Percentiles rank a stretch among this genome's conserved stretches.
These are phyloP conservation scores for Globodera rostochiensis DNA, from an alignment of 1,140 invertebrate genomes.

Conservation along the genomic window DNA sequence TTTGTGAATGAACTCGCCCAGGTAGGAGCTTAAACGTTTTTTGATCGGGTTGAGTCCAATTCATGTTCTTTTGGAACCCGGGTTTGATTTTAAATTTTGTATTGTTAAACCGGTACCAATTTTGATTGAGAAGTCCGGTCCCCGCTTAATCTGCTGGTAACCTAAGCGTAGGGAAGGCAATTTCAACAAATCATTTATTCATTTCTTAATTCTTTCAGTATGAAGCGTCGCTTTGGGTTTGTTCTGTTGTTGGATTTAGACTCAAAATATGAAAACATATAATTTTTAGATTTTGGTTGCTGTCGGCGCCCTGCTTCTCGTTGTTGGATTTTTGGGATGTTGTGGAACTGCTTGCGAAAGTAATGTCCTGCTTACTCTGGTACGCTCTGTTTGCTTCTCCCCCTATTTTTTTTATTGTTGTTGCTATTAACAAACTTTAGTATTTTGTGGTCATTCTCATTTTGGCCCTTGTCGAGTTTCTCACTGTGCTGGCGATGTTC, in stretches of 20 bases:
- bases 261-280: not conserved
- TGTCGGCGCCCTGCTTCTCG: conserved; percentile 58
- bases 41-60: not conserved
- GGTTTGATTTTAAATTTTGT: too few relatives aligned
- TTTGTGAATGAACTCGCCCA: conserved; percentile 50
- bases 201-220: conserved; percentile 51
- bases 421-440: conserved; percentile 44
- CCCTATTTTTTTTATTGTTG: not conserved
- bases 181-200: not conserved
- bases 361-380: conserved; percentile 54
- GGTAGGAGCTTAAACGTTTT: conserved; percentile 20
- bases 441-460: conserved; percentile 61
- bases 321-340: conserved; percentile 62
- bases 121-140: not conserved
- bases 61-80: not conserved
- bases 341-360: conserved; percentile 59
- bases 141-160: too few relatives aligned
- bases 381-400: conserved; percentile 40
- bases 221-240: conserved; percentile 58
- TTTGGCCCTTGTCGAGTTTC: conserved; percentile 54
- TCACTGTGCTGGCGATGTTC: conserved; percentile 53
- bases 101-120: too few relatives aligned
- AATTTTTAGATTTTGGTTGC: conserved; percentile 51
- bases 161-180: not conserved
- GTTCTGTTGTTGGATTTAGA: not conserved